phyloP scores from a whole-genome alignment of 2,113 vertebrate species.

The Megalops atlanticus region DNA sequence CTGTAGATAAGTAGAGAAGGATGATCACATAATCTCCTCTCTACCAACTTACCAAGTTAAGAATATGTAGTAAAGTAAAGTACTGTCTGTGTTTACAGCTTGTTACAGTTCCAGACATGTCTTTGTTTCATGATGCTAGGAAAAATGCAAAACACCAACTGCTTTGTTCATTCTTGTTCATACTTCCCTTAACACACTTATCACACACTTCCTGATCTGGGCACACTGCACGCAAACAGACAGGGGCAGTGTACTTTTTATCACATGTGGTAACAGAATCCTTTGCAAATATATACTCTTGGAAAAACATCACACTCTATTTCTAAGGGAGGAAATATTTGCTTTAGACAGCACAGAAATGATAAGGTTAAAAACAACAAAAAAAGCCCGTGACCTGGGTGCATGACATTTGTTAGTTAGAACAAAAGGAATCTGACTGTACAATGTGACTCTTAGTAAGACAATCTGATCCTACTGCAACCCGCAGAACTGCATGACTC shows the following conservation, averaged over 20 bases:
- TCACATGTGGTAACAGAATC: no score
- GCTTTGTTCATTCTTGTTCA: neutral
- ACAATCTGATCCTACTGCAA: neutral
- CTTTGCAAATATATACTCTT: no score
- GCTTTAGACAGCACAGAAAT: neutral
- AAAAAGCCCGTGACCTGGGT: neutral
- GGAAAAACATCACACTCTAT: neutral
- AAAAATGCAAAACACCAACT: constrained; percentile 5
- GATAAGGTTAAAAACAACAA: neutral
- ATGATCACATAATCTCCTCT: neutral
- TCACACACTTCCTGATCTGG: constrained; percentile 1
- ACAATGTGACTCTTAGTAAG: constrained; percentile 3
- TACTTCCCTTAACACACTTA: neutral
- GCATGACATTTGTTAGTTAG: neutral
- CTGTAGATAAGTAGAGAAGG: neutral
- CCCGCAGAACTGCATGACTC: constrained; percentile 38
- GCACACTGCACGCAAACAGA: no score
- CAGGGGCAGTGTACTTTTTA: no score
- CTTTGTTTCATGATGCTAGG: neutral
- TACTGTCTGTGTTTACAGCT: neutral
- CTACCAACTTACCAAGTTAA: neutral
- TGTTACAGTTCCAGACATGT: neutral
- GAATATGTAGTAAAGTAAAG: neutral
- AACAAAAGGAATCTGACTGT: constrained; percentile 2
- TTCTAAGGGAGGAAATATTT: neutral